Conservation (phyloP, 2,888 invertebrate genomes). For the Palloptera scutellata region DNA sequence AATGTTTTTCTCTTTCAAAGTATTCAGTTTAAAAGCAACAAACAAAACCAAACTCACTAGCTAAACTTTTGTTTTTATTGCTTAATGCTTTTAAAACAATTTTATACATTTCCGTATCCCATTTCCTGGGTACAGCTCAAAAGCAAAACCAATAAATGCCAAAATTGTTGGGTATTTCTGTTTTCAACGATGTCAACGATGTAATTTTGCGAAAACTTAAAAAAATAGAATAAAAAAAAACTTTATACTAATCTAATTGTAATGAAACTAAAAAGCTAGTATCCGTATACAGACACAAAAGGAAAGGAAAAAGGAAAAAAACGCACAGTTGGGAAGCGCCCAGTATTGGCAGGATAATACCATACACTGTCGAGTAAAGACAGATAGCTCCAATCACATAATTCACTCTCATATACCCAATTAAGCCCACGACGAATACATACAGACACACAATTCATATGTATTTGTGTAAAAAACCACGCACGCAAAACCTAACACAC, state of each 20-base stretch:
- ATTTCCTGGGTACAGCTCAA: not conserved
- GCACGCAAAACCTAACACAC: constrained; percentile 4
- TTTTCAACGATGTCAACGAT: not conserved
- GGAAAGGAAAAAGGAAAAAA: no score
- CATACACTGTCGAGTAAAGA: no score
- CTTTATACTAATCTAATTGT: constrained; percentile 28
- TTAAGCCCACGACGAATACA: not conserved
- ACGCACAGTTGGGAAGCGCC: no score
- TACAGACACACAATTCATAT: no score
- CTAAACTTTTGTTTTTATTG: no score
- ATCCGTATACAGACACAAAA: not conserved
- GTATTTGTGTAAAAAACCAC: not conserved
- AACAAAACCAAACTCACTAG: no score
- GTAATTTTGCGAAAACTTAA: not conserved
- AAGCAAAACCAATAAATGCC: not conserved
- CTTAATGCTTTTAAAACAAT: not conserved
- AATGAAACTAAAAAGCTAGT: constrained; percentile 25
- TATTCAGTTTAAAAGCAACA: no score
- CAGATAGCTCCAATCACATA: not conserved
- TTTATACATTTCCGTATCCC: constrained; percentile 13
- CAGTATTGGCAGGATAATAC: no score
- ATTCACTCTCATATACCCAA: constrained; percentile 12
- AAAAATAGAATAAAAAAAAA: not conserved
- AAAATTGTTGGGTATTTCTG: not conserved
- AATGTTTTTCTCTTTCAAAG: no score